Conservation (phyloP, 2,797 vertebrate genomes). For the Sebastes steindachneri region DNA sequence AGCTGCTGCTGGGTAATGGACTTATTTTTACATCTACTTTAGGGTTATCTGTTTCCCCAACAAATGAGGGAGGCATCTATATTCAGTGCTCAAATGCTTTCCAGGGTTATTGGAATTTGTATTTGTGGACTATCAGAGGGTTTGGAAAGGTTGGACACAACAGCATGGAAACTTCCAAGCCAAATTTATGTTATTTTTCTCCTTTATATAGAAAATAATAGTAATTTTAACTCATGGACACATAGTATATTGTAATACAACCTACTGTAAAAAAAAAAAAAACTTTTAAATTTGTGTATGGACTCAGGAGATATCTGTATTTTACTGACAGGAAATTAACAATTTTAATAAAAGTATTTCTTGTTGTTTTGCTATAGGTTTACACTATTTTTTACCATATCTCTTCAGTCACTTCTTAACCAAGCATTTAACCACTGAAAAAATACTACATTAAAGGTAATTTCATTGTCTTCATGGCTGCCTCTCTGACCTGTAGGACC, state of each 20-base stretch:
- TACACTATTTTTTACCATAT: neutral
- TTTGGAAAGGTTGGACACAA: neutral
- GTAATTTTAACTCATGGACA: too few relatives aligned
- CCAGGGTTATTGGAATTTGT: neutral
- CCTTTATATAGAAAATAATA: neutral
- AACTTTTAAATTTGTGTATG: neutral
- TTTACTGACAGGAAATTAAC: neutral
- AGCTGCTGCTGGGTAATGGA: slow-evolving; percentile 42
- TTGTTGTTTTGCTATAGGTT: neutral
- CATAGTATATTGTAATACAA: neutral
- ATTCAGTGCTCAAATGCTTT: slow-evolving; percentile 1
- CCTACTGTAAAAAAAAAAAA: neutral
- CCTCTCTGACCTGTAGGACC: slow-evolving; percentile 78
- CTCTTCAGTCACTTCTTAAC: neutral
- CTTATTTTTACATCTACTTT: neutral
- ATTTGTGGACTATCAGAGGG: neutral
- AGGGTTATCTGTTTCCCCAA: neutral
- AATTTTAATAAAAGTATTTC: neutral
- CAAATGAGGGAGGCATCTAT: neutral
- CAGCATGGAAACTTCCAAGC: neutral
- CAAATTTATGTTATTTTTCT: neutral
- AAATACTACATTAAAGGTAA: neutral
- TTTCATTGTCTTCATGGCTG: neutral
- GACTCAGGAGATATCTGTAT: neutral
- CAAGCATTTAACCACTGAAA: neutral